Evolutionary conservation across 2,888 invertebrate species (phyloP), one percentile per base, ranked within the genome.

Genomic region (Drosophila lacicola): DNA sequence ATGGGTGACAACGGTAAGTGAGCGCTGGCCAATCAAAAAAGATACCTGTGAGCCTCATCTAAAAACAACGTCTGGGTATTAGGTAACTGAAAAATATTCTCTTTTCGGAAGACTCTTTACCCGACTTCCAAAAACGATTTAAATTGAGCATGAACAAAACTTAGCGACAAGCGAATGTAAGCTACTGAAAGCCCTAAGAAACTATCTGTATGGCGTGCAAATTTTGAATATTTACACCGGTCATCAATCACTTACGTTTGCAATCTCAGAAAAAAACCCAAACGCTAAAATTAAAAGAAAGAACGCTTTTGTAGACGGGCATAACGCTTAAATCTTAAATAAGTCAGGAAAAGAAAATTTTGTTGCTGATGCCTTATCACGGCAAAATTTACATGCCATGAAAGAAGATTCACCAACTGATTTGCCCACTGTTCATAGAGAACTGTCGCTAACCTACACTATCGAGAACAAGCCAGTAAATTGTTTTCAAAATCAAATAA

Each of bases 401-500:
- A 19, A 54, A 4, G 17, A 37, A 19, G 3, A 50, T 1, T 0
- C 37, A 2, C 21, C 36, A 39, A 46, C 33, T 5, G 46, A 62
- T 13, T 0, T 33, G 11, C 41, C 25, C 2, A 54, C 53, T 4
- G 21, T 39, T n/a, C 58, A 44, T 25, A 50, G 44, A 17, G 36
- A 60, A 17, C 9, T 37, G 8, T 62, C 41, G 9, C 19, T 44
- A 8, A 50, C 44, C 1, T 56, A 45, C 37, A 21, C 21, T 21
- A 21, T 21, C 9, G 33, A 50, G 33, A 17, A 42, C 13, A 63
- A 54, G 25, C 49, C 49, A 6, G 4, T 44, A 4, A 55, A 63
- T 3, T 50, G 29, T 17, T 57, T 51, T 8, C 25, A 41, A 5
- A 65, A 58, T 11, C 53, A 65, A 14, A 55, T 49, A 34, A 49